Base-by-base conservation (phyloP, 1,140 invertebrate genomes). In the Littorina saxatilis region DNA sequence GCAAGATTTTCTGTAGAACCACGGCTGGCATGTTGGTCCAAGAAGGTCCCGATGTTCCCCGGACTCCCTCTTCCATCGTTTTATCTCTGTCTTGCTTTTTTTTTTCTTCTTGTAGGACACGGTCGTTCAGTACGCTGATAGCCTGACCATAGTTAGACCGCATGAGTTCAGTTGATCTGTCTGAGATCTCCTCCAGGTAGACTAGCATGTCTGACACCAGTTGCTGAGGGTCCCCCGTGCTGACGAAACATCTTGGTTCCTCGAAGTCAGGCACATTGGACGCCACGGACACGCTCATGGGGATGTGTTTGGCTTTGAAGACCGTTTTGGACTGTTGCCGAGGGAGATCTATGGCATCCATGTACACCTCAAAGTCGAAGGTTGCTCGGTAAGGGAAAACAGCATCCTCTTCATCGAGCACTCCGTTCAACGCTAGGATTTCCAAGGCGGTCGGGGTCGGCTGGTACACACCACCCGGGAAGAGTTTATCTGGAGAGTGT, bases 191-290 rank as follows among this genome's bases (percentile, higher is more conserved):
- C 55, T 70, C 68, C 9, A 80, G 47, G 32, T 73, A 47, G 43
- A 73, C 79, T 3, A 63, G 23, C 79, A 80, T 80, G 2, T 47
- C 2, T 55, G 72, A 66, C 7, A 80, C 27, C 23, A 74, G 17
- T 11, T 15, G n/a, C 47, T 74, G 72, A 43, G 72, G 43, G n/a
- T 74, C n/a, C 7, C 72, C 72, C 13, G 43, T 20, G 40, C 39
- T 74, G 40, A 74, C 40, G 39, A 74, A 74, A 37, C 40, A 74
- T n/a, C 43, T 27, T 13, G 72, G 39, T 29, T n/a, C 27, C 0
- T 40, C 40, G 27, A 47, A 74, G 39, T 13, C 37, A 0, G 72
- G 72, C 1, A 74, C 40, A 27, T 74, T 74, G 43, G 17, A n/a
- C 39, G 39, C 9, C 0, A 74, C 72, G 7, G 20, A n/a, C 20